These are phyloP conservation scores for Dermochelys coriacea DNA, from an alignment of 2,797 vertebrate species.

Conservation along the genomic window DNA sequence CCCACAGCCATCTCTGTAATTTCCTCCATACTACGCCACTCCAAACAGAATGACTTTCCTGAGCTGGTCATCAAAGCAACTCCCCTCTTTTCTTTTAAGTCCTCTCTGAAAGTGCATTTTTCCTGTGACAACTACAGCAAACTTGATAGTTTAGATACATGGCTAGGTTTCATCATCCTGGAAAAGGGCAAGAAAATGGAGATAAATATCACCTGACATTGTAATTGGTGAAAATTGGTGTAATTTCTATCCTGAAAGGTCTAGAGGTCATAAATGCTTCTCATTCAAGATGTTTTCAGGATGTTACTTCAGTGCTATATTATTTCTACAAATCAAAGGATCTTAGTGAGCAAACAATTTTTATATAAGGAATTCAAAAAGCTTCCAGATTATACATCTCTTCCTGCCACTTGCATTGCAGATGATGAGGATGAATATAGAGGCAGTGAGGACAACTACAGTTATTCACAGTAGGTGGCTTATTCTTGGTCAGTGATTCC, in stretches of 20 bases:
- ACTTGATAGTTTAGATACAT: neutral
- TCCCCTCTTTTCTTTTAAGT: slow-evolving; percentile 15
- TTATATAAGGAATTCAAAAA: slow-evolving; percentile 2
- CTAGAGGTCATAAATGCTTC: neutral
- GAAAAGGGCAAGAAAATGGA: neutral
- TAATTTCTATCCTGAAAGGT: neutral
- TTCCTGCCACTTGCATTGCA: neutral
- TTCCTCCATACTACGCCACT: neutral
- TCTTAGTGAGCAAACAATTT: neutral
- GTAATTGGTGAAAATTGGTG: too few relatives aligned
- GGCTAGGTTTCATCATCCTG: neutral
- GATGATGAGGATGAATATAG: neutral
- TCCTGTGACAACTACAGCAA: neutral
- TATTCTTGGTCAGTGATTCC: neutral
- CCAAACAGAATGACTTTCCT: slow-evolving; percentile 11
- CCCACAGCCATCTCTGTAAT: neutral
- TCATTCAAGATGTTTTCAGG: neutral
- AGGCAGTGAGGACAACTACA: neutral
- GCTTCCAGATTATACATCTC: neutral
- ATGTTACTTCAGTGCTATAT: neutral
- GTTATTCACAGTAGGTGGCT: neutral
- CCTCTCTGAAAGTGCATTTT: neutral
- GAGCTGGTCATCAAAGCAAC: slow-evolving; percentile 10
- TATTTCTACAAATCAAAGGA: neutral
- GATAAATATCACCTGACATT: neutral